A percentile compares a stretch with the other conserved stretches of the same genome.
These are phyloP conservation scores for Neotoma lepida DNA, from an alignment of 2,113 vertebrate species.

Conservation along the genomic window DNA sequence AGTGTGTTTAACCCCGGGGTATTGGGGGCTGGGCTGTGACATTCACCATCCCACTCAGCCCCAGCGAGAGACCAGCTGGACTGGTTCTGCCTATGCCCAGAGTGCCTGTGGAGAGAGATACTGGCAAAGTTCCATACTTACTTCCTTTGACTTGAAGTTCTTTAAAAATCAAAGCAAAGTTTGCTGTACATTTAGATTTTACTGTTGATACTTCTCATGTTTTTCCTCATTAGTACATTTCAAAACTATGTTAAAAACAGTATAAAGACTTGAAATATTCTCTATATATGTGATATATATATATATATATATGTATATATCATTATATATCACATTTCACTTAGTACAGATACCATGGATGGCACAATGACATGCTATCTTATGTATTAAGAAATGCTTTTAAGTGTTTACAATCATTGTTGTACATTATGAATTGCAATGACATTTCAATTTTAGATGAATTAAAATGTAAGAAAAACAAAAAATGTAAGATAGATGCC, in stretches of 20 bases:
- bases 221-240: not conserved
- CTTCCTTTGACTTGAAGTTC: not conserved
- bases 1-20: no score
- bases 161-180: not conserved
- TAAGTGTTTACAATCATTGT: not conserved
- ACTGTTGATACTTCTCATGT: not conserved
- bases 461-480: not conserved
- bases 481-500: not conserved
- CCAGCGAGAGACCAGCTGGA: no score
- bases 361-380: not conserved
- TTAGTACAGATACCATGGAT: not conserved
- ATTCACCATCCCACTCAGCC: no score
- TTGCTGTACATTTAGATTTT: not conserved
- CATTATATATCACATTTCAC: not conserved
- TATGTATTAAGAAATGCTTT: not conserved
- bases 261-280: not conserved
- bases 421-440: not conserved
- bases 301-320: no score
- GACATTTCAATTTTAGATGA: not conserved
- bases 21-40: no score
- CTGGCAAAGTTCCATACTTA: no score
- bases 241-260: not conserved
- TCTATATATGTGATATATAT: no score
- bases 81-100: no score
- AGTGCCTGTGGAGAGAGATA: no score